Evolutionary conservation across 2,797 vertebrate species (phyloP).

Genomic region (Scarus forsteni): DNA sequence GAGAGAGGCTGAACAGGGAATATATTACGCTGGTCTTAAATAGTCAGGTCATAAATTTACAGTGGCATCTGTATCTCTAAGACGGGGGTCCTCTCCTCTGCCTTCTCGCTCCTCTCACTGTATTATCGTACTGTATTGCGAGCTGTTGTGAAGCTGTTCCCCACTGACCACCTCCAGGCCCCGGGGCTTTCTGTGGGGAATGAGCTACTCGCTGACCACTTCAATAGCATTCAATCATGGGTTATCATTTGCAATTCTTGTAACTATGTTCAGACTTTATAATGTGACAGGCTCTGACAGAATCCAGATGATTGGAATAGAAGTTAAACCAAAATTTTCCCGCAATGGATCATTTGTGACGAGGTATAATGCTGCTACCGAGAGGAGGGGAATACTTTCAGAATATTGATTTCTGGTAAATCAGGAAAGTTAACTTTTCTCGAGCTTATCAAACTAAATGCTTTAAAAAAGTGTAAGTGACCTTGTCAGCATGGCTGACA

Average conservation of each 20-base stretch:
- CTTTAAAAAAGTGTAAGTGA: constrained; percentile 26
- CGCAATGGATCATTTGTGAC: constrained; percentile 73
- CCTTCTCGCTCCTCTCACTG: constrained; percentile 35
- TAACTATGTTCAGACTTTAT: constrained; percentile 81
- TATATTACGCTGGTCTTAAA: constrained; percentile 62
- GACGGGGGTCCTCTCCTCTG: constrained; percentile 51
- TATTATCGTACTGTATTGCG: constrained; percentile 34
- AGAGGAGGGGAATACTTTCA: constrained; percentile 54
- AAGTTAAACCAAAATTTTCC: constrained; percentile 69
- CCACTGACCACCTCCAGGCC: constrained; percentile 74
- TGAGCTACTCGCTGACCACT: constrained; percentile 81
- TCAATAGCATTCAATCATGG: constrained; percentile 80
- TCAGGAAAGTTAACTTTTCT: constrained; percentile 75
- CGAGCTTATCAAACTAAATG: constrained; percentile 59
- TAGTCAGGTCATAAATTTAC: constrained; percentile 68
- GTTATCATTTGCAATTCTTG: constrained; percentile 77
- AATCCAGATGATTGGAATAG: constrained; percentile 74
- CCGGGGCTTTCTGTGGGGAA: constrained; percentile 75
- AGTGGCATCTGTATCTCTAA: constrained; percentile 63
- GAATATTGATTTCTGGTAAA: constrained; percentile 72
- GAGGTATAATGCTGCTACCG: constrained; percentile 60
- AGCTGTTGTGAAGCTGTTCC: constrained; percentile 70
- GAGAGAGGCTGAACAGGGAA: constrained; percentile 46
- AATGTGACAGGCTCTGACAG: constrained; percentile 83
- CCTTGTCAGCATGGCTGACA: constrained; percentile 29